Evolutionary conservation across 2,888 invertebrate species (phyloP).

Genomic region (Spodoptera exigua): DNA sequence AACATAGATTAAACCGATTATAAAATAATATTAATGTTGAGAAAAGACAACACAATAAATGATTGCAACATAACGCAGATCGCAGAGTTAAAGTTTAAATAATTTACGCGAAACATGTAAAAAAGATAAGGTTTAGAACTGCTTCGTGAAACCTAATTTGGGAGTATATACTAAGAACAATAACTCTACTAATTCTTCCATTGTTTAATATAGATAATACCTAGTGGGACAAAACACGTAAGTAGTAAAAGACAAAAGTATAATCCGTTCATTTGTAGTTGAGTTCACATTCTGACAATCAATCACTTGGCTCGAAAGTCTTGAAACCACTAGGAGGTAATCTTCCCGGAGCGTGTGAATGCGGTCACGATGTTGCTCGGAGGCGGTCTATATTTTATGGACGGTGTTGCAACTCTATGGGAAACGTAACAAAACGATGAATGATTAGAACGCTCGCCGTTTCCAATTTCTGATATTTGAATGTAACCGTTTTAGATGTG

Average conservation of each 20-base stretch:
- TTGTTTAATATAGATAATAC: too few species aligned
- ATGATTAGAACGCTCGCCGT: constrained; percentile 56
- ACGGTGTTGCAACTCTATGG: constrained; percentile 78
- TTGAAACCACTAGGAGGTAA: constrained; percentile 79
- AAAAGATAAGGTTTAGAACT: too few species aligned
- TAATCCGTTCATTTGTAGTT: constrained; percentile 77
- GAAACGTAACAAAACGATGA: constrained; percentile 66
- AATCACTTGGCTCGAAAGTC: constrained; percentile 80
- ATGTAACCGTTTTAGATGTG: constrained; percentile 24
- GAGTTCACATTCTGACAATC: constrained; percentile 77
- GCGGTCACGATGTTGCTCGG: constrained; percentile 76
- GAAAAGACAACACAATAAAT: constrained; percentile 43
- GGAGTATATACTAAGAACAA: neutral
- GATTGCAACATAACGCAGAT: constrained; percentile 7
- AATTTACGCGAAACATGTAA: constrained; percentile 16
- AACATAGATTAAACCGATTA: constrained; percentile 32
- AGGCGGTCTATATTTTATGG: constrained; percentile 79
- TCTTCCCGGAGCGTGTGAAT: constrained; percentile 83
- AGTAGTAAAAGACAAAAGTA: constrained; percentile 70
- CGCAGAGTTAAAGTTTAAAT: constrained; percentile 16
- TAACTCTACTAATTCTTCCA: neutral
- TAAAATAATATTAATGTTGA: constrained; percentile 26
- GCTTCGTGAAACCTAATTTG: too few species aligned
- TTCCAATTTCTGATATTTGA: constrained; percentile 54
- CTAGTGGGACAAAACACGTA: constrained; percentile 55